Percentiles rank a stretch among this genome's conserved stretches.
Evolutionary conservation across 2,797 vertebrate species (phyloP).

Genomic region (Poecilia wingei): DNA sequence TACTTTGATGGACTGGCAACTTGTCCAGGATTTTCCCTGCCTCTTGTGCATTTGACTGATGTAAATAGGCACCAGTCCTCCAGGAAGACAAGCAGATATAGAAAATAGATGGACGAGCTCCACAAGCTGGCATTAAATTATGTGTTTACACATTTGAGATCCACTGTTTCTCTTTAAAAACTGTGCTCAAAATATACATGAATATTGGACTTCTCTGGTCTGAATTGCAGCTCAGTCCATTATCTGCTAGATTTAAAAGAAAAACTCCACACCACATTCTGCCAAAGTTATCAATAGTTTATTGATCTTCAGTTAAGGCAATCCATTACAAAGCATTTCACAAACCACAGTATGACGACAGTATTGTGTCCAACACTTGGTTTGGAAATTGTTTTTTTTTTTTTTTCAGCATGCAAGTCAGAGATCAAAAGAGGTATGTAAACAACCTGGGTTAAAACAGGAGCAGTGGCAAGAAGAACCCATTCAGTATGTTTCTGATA

Average conservation of each 20-base stretch:
- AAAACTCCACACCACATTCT: constrained; percentile 49
- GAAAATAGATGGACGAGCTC: background rate
- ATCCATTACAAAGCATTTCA: constrained; percentile 87
- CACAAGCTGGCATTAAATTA: background rate
- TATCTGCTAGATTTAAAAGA: constrained; percentile 3
- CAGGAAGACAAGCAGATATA: background rate
- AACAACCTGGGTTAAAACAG: constrained; percentile 77
- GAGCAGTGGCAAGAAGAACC: constrained; percentile 66
- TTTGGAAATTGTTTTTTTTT: constrained; percentile 67
- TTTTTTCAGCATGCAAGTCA: constrained; percentile 83
- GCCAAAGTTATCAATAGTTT: constrained; percentile 80
- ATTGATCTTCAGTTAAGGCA: constrained; percentile 85
- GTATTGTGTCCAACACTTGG: constrained; percentile 80
- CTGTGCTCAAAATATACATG: background rate
- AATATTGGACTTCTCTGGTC: background rate
- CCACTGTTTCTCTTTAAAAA: background rate
- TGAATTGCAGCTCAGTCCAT: background rate
- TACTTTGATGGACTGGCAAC: background rate
- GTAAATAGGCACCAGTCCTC: background rate
- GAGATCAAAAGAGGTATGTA: constrained; percentile 79
- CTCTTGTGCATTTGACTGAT: background rate
- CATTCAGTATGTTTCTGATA: constrained; percentile 62
- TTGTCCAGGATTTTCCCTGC: background rate
- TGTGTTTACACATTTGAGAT: background rate
- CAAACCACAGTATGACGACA: constrained; percentile 83